phyloP scores from a whole-genome alignment of 2,797 vertebrate genomes.

The Rhinella marina region DNA sequence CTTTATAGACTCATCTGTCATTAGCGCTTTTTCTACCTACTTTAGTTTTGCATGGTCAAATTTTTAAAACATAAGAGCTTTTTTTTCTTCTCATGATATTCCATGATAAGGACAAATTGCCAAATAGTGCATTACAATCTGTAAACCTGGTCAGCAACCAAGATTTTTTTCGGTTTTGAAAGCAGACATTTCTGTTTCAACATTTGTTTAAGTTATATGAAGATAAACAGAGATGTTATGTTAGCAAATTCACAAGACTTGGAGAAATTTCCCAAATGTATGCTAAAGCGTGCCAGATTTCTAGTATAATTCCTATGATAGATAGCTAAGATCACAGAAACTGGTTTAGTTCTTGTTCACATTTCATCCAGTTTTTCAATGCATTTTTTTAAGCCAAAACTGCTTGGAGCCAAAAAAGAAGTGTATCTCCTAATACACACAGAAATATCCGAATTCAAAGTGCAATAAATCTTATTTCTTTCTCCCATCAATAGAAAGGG shows the following conservation, averaged over 20 bases:
- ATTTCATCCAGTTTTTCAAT: background rate
- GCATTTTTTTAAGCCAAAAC: background rate
- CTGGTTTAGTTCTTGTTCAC: background rate
- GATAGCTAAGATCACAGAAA: background rate
- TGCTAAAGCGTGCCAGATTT: conserved; percentile 19
- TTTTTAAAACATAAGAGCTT: conserved; percentile 3
- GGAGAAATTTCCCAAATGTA: conserved; percentile 27
- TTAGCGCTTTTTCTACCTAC: background rate
- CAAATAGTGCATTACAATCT: conserved; percentile 21
- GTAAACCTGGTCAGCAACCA: conserved; percentile 4
- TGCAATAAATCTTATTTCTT: too few relatives aligned
- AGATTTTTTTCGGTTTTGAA: conserved; percentile 24
- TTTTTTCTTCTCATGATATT: conserved; percentile 14
- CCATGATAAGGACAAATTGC: background rate
- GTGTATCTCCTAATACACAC: too few relatives aligned
- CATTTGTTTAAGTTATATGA: conserved; percentile 42
- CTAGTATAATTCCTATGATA: background rate
- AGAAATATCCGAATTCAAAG: too few relatives aligned
- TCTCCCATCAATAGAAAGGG: too few relatives aligned
- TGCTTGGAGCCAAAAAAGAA: too few relatives aligned
- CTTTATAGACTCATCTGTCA: conserved; percentile 1
- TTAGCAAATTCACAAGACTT: conserved; percentile 17
- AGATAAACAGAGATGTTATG: conserved; percentile 50
- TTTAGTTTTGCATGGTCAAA: background rate
- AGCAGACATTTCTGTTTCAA: conserved; percentile 32